These are phyloP conservation scores for Phycodurus eques DNA, from an alignment of 2,113 vertebrate species.

Conservation along the genomic window DNA sequence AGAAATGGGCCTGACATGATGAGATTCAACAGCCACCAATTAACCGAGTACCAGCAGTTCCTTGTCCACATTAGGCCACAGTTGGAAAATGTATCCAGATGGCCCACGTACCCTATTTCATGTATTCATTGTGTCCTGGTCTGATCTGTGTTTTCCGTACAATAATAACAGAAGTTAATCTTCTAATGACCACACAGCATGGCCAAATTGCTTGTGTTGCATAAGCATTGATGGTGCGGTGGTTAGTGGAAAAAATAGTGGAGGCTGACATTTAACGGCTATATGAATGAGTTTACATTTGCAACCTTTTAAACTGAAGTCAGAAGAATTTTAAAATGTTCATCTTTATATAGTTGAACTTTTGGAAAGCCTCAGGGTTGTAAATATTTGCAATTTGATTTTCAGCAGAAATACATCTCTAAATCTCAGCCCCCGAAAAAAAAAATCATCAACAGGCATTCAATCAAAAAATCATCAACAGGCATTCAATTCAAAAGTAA, in stretches of 20 bases:
- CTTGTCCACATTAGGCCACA: slow-evolving; percentile 1
- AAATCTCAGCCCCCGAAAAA: background rate
- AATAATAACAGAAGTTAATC: slow-evolving; percentile 46
- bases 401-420: background rate
- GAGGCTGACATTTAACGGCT: slow-evolving; percentile 11
- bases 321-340: background rate
- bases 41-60: slow-evolving; percentile 28
- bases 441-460: no score
- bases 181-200: slow-evolving; percentile 50
- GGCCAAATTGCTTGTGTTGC: slow-evolving; percentile 8
- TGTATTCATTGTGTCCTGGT: slow-evolving; percentile 46
- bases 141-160: slow-evolving; percentile 21
- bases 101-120: slow-evolving; percentile 37
- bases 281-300: background rate
- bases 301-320: background rate
- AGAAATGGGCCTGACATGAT: slow-evolving; percentile 22
- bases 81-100: slow-evolving; percentile 51
- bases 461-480: no score
- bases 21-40: slow-evolving; percentile 24
- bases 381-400: background rate
- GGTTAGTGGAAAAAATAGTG: slow-evolving; percentile 9
- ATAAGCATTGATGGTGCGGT: slow-evolving; percentile 17
- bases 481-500: background rate
- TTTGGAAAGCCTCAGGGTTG: background rate
- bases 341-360: background rate